Conservation (phyloP, 2,797 vertebrate genomes). For the Gambelia wislizenii region DNA sequence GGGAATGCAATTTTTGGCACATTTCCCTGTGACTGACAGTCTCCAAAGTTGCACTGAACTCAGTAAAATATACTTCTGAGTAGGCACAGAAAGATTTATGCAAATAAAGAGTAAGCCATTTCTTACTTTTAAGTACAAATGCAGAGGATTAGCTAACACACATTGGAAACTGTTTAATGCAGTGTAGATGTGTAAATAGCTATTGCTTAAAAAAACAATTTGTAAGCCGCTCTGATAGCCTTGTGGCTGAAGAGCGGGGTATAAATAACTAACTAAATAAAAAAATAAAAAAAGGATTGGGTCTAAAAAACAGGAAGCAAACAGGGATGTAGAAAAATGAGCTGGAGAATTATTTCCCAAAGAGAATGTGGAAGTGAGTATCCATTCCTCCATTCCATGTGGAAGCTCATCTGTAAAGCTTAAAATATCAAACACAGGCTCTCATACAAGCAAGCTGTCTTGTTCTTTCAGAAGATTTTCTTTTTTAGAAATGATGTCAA, state of each 20-base stretch:
- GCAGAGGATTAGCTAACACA: too few species aligned
- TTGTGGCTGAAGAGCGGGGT: too few species aligned
- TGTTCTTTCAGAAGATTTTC: neutral
- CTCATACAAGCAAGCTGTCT: neutral
- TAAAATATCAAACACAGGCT: neutral
- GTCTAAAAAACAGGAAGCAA: neutral
- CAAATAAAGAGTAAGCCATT: neutral
- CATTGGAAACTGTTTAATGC: too few species aligned
- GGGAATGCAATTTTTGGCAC: too few species aligned
- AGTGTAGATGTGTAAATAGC: too few species aligned
- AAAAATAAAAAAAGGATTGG: too few species aligned
- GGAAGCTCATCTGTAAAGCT: neutral
- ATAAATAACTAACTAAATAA: too few species aligned
- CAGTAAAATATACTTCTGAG: neutral
- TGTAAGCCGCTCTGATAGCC: too few species aligned
- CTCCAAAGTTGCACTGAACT: too few species aligned
- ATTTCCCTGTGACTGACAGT: too few species aligned
- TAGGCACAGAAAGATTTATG: neutral
- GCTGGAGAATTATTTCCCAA: neutral
- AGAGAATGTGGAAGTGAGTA: neutral
- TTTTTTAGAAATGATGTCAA: neutral
- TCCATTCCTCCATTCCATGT: neutral
- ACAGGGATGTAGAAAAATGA: neutral
- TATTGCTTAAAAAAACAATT: too few species aligned
- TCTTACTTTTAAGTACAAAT: neutral